Conservation (phyloP, 2,113 vertebrate genomes). For the Cygnus atratus region DNA sequence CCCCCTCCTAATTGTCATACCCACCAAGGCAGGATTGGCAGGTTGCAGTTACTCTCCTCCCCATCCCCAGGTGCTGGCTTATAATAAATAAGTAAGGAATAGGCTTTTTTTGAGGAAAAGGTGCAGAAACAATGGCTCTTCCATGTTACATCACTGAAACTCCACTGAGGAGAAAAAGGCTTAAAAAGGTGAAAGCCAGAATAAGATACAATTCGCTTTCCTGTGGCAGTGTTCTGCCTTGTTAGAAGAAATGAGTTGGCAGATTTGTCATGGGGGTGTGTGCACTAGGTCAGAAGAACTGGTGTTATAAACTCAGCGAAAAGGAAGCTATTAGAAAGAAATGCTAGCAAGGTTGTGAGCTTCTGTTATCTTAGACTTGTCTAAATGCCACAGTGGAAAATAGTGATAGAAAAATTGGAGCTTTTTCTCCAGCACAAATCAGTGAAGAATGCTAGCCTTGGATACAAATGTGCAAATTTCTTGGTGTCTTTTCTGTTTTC, state of each 20-base stretch:
- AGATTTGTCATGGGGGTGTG: not conserved
- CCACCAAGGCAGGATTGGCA: not conserved
- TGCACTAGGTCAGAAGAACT: not conserved
- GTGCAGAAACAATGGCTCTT: not conserved
- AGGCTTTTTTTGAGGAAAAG: not conserved
- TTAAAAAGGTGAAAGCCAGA: not conserved
- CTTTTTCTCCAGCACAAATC: not conserved
- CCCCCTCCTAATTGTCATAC: not conserved
- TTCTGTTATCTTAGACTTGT: not conserved
- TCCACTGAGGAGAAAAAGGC: not conserved
- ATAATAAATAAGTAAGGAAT: not conserved
- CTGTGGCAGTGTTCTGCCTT: not conserved
- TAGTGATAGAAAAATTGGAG: not conserved
- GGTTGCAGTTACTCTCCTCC: not conserved
- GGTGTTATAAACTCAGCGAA: not conserved
- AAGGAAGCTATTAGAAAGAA: not conserved
- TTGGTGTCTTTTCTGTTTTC: not conserved
- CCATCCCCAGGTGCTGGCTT: not conserved
- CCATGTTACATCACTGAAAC: not conserved
- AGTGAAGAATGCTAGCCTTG: not conserved
- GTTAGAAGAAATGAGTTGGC: not conserved
- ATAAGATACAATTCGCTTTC: not conserved
- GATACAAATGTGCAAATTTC: not conserved
- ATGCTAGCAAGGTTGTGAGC: not conserved
- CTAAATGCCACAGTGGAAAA: not conserved